These are phyloP conservation scores for Chlamydotis undulata DNA, from an alignment of 2,113 vertebrate genomes.

Conservation along the genomic window DNA sequence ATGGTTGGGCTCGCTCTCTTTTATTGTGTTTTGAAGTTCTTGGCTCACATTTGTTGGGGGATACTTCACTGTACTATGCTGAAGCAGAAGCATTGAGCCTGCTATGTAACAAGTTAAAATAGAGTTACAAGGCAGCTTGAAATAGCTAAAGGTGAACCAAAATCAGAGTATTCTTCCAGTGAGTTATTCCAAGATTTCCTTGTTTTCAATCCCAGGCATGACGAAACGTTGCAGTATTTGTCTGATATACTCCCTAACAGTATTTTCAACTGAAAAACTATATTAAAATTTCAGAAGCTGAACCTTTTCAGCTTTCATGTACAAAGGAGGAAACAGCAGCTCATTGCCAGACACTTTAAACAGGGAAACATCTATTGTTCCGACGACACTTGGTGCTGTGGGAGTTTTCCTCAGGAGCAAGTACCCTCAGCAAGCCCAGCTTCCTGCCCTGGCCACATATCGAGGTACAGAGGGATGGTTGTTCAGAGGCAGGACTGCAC, in stretches of 20 bases:
- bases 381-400: accelerated
- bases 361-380: not conserved
- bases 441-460: not conserved
- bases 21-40: not conserved
- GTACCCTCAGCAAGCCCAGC: not conserved
- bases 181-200: not conserved
- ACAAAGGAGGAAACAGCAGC: not conserved
- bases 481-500: not conserved
- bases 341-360: not conserved
- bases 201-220: not conserved
- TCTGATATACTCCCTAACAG: not conserved
- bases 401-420: not conserved
- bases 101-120: not conserved
- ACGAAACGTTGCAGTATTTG: not conserved
- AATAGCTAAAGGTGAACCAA: not conserved
- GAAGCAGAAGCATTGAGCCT: not conserved
- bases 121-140: not conserved
- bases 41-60: not conserved
- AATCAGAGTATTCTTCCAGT: not conserved
- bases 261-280: not conserved
- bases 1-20: not conserved
- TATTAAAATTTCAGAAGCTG: not conserved
- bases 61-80: not conserved
- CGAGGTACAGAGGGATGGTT: too few relatives aligned
- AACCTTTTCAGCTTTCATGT: not conserved